These are phyloP conservation scores for Diorhabda carinulata DNA, from an alignment of 1,140 invertebrate species.

Conservation along the genomic window DNA sequence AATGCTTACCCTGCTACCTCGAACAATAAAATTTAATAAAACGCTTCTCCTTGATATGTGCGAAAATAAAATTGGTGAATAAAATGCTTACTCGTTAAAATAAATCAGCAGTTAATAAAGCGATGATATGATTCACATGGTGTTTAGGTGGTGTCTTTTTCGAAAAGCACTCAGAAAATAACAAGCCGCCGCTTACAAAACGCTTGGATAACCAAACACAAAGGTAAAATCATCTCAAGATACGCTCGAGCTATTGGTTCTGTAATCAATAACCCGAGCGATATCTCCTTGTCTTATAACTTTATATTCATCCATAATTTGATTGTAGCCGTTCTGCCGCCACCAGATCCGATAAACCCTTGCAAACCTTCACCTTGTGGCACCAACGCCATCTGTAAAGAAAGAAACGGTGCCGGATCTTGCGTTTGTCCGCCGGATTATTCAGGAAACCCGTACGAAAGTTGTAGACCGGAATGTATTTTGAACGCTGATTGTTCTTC, in stretches of 20 bases:
- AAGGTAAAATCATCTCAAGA: too few species aligned
- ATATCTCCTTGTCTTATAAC: too few species aligned
- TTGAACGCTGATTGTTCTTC: slow-evolving; percentile 77
- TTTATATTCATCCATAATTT: not conserved
- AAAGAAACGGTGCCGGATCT: slow-evolving; percentile 69
- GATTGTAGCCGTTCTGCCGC: slow-evolving; percentile 28
- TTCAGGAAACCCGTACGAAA: slow-evolving; percentile 69
- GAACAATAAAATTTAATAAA: not conserved
- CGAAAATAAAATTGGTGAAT: slow-evolving; percentile 4
- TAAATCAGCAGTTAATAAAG: slow-evolving; percentile 13
- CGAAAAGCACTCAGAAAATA: too few species aligned
- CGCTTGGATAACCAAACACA: too few species aligned
- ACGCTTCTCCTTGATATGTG: not conserved
- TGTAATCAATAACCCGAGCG: too few species aligned
- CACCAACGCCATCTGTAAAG: slow-evolving; percentile 72
- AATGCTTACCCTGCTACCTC: slow-evolving; percentile 9
- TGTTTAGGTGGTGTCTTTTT: not conserved
- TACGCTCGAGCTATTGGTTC: too few species aligned
- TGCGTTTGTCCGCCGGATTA: slow-evolving; percentile 75
- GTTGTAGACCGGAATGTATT: slow-evolving; percentile 77
- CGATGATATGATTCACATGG: slow-evolving; percentile 19
- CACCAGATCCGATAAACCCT: slow-evolving; percentile 58
- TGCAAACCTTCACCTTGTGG: slow-evolving; percentile 79
- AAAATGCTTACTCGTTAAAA: slow-evolving; percentile 20
- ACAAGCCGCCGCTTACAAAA: too few species aligned